A percentile compares a stretch with the other conserved stretches of the same genome.
Evolutionary conservation across 2,888 invertebrate species (phyloP).

Genomic region (Gnatocerus cornutus): DNA sequence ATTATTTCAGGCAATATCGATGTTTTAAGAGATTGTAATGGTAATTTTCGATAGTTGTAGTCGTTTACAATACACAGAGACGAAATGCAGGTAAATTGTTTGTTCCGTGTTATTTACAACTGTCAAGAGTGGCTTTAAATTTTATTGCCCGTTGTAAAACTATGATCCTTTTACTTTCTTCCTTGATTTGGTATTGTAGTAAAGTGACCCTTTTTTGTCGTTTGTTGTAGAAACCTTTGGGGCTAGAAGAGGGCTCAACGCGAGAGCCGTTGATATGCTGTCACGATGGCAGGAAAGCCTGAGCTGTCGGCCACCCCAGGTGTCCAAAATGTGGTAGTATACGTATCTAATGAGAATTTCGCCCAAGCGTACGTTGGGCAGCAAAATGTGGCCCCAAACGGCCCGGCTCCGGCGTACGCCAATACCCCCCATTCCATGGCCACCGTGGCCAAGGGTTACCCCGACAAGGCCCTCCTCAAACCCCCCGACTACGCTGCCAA

Average conservation of each 20-base stretch:
- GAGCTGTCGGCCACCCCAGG: constrained; percentile 77
- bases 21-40: constrained; percentile 69
- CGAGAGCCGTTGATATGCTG: constrained; percentile 78
- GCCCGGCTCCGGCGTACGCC: constrained; percentile 66
- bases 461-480: constrained; percentile 59
- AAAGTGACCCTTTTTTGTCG: constrained; percentile 25
- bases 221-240: constrained; percentile 59
- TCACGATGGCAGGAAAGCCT: constrained; percentile 85
- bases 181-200: constrained; percentile 8
- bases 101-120: constrained; percentile 54
- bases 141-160: constrained; percentile 62
- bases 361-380: constrained; percentile 73
- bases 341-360: constrained; percentile 75
- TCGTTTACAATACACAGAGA: constrained; percentile 65
- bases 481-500: constrained; percentile 58
- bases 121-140: constrained; percentile 57
- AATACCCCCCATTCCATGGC: constrained; percentile 64
- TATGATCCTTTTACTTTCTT: constrained; percentile 47
- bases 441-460: constrained; percentile 64
- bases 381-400: constrained; percentile 71
- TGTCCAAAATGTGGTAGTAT: constrained; percentile 75
- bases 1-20: constrained; percentile 32
- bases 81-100: constrained; percentile 71
- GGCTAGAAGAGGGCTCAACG: constrained; percentile 70
- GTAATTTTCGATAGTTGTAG: constrained; percentile 66